Evolutionary conservation across 1,140 invertebrate genomes (phyloP), one percentile per base, ranked within the genome.

Genomic region (Pseudomyrmex sp.): DNA sequence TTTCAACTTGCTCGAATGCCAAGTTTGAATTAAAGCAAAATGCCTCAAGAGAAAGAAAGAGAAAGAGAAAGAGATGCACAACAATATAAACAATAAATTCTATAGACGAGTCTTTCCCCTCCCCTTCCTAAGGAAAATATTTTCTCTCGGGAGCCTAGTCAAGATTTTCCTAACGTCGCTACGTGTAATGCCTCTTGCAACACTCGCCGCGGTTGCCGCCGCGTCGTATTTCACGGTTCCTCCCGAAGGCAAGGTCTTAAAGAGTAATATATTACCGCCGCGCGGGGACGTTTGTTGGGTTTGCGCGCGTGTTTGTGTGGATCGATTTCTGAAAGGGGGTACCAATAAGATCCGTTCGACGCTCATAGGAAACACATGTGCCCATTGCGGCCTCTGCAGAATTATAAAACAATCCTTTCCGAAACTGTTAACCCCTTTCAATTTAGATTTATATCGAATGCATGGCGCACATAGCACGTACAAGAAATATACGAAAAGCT

Each of bases 161-260:
- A 85, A 83, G 84, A 85, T 85, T 85, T 85, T 85, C 66, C 62
- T 77, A 59, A 72, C 66, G 52, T 70, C 48, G 65, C 70, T 84
- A 77, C 73, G 50, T 85, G 84, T 85, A 85, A 85, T 83, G 80
- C 70, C 50, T 85, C 79, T 83, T 83, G 79, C 70, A 83, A 52
- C 84, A 85, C 84, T 75, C 84, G 58, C 83, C 77, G 61, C 46
- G 62, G 83, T 73, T 74, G 80, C 79, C 50, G 54, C 52, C 72
- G 80, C 80, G 69, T 83, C 80, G 80, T 85, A 85, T 83, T 85
- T 85, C 84, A 85, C 80, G 72, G 72, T 65, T 76, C 72, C 80
- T 83, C 62, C 62, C 72, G 79, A 73, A 85, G 35, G 77, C 70
- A 56, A 69, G 72, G 79, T 83, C 84, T 75, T 85, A 85, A 85